A percentile compares a stretch with the other conserved stretches of the same genome.
Evolutionary conservation across 2,113 vertebrate species (phyloP).

Genomic region (Scatophagus argus): DNA sequence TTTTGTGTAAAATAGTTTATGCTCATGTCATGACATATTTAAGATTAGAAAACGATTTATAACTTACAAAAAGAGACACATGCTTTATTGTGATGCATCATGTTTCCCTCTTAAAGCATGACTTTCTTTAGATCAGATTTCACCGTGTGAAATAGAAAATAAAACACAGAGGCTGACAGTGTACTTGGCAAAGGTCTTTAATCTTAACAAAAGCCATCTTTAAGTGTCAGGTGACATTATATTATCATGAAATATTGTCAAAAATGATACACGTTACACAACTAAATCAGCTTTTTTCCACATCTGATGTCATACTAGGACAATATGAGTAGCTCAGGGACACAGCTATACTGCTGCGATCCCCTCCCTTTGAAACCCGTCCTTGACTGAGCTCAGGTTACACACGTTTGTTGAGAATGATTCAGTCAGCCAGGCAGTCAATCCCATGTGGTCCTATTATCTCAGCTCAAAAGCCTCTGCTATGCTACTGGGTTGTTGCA

Average conservation of each 20-base stretch:
- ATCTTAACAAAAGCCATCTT: neutral
- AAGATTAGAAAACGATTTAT: no score
- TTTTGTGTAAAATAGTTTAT: neutral
- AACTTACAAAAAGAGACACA: neutral
- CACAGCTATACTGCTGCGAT: slow-evolving; percentile 4
- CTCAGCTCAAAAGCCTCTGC: slow-evolving; percentile 52
- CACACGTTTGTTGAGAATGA: slow-evolving; percentile 49
- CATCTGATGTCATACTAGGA: slow-evolving; percentile 37
- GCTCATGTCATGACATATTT: neutral
- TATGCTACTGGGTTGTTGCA: slow-evolving; percentile 35
- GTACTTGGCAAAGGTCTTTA: no score
- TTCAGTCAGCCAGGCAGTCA: slow-evolving; percentile 30
- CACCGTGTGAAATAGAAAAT: neutral
- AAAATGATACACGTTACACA: neutral
- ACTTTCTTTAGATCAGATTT: no score
- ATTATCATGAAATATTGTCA: neutral
- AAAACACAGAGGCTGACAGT: neutral
- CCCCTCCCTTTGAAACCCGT: slow-evolving; percentile 41
- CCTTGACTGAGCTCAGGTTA: slow-evolving; percentile 75
- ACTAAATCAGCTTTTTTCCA: neutral
- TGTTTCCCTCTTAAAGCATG: neutral
- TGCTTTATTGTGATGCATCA: neutral
- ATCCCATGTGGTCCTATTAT: slow-evolving; percentile 81
- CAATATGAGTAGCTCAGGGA: slow-evolving; percentile 2
- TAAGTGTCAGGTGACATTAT: neutral